Percentiles rank a stretch among this genome's conserved stretches.
Evolutionary conservation across 2,113 vertebrate species (phyloP).

Genomic region (Sinocyclocheilus anshuiensis): DNA sequence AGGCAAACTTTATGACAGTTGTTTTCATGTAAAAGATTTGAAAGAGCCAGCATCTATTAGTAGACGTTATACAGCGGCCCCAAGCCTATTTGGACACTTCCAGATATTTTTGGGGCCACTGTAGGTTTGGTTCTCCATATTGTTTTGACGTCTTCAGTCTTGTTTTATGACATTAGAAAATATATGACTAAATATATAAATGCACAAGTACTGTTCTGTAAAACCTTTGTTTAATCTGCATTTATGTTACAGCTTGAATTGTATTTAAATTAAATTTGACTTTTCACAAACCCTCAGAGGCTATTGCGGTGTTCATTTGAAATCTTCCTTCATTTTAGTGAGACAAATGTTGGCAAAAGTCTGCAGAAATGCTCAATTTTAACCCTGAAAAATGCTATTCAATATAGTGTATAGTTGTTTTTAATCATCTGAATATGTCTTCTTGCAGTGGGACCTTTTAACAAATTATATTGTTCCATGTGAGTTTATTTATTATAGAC

Average conservation of each 20-base stretch:
- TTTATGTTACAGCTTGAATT: conserved; percentile 52
- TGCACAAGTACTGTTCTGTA: conserved; percentile 51
- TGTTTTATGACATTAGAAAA: conserved; percentile 39
- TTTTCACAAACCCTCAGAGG: conserved; percentile 50
- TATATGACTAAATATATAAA: conserved; percentile 46
- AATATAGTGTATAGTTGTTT: background rate
- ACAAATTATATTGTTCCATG: background rate
- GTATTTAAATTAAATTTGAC: conserved; percentile 60
- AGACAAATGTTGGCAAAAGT: background rate
- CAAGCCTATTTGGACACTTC: background rate
- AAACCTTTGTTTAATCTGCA: conserved; percentile 54
- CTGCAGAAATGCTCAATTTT: background rate
- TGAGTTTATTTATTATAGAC: background rate
- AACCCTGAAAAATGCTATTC: background rate
- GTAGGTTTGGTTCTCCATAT: background rate
- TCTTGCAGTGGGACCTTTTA: background rate
- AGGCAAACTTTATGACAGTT: conserved; percentile 12
- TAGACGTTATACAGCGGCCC: background rate
- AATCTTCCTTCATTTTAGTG: background rate
- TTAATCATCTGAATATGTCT: background rate
- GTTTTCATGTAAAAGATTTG: background rate
- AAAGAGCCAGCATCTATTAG: background rate
- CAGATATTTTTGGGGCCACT: background rate
- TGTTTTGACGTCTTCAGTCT: conserved; percentile 36
- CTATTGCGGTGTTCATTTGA: conserved; percentile 9